Percentiles rank a stretch among this genome's conserved stretches.
These are phyloP conservation scores for Drosophila nikananu DNA, from an alignment of 1,140 invertebrate genomes.

Conservation along the genomic window DNA sequence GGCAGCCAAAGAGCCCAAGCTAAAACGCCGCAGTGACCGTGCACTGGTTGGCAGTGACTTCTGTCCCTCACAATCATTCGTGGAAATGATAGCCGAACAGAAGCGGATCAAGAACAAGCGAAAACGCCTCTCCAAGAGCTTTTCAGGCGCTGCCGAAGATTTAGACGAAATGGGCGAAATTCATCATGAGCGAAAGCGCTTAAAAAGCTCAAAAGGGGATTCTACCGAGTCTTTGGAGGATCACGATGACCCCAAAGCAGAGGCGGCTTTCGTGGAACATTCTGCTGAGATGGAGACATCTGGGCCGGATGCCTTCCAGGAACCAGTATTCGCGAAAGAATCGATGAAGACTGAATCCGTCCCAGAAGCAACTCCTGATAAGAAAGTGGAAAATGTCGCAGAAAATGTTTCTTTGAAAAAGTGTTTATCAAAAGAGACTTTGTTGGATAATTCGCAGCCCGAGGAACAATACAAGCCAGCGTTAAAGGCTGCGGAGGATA, in stretches of 20 bases:
- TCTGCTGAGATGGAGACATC: not conserved
- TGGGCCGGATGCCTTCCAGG: not conserved
- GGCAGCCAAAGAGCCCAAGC: conserved; percentile 41
- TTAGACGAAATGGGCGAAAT: conserved; percentile 17
- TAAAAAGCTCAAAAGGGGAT: conserved; percentile 7
- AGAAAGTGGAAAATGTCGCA: not conserved
- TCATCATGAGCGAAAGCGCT: conserved; percentile 19
- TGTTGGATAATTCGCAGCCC: too few relatives aligned
- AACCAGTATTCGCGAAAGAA: not conserved
- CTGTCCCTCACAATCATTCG: conserved; percentile 75
- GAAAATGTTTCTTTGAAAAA: not conserved
- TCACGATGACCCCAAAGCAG: not conserved
- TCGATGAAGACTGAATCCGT: not conserved
- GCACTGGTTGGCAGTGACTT: conserved; percentile 43
- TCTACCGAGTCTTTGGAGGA: not conserved
- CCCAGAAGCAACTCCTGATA: not conserved
- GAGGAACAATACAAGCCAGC: too few relatives aligned
- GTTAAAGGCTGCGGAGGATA: not conserved
- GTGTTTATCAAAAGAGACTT: not conserved
- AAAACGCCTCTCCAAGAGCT: conserved; percentile 72
- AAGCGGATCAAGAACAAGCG: conserved; percentile 40
- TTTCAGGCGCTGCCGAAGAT: conserved; percentile 53
- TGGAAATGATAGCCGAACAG: conserved; percentile 60
- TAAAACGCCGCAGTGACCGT: conserved; percentile 63
- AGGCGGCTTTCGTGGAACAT: not conserved